These are phyloP conservation scores for Actinia tenebrosa DNA, from an alignment of 64 coral and sea anemone genomes.

Conservation along the genomic window DNA sequence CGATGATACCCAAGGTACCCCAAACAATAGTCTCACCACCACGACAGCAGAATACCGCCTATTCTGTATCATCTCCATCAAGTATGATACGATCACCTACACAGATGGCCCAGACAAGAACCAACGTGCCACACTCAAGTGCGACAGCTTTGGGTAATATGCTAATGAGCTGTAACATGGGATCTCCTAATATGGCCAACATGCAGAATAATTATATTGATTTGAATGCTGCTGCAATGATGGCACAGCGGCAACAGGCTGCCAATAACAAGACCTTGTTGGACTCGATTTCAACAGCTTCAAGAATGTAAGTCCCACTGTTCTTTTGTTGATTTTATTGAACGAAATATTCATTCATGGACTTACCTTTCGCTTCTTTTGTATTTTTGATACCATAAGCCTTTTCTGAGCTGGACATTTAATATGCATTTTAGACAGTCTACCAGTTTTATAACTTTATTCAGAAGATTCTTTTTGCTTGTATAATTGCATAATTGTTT, in stretches of 20 bases:
- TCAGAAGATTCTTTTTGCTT: too few relatives aligned
- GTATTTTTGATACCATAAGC: too few relatives aligned
- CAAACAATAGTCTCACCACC: slow-evolving; percentile 55
- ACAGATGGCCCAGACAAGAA: slow-evolving; percentile 22
- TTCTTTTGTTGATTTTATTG: too few relatives aligned
- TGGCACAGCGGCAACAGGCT: slow-evolving; percentile 20
- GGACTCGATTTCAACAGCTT: slow-evolving; percentile 35
- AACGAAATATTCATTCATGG: too few relatives aligned
- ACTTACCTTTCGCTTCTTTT: too few relatives aligned
- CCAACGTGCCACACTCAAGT: not conserved
- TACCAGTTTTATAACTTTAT: not conserved
- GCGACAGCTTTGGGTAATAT: slow-evolving; percentile 6
- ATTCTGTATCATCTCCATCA: slow-evolving; percentile 31
- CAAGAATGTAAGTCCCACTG: slow-evolving; percentile 29
- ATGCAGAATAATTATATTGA: slow-evolving; percentile 55
- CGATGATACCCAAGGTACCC: slow-evolving; percentile 44
- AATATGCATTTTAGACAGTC: not conserved
- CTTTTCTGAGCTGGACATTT: too few relatives aligned
- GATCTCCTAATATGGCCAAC: not conserved
- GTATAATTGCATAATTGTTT: too few relatives aligned
- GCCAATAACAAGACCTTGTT: slow-evolving; percentile 27
- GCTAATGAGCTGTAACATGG: slow-evolving; percentile 11
- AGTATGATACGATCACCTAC: slow-evolving; percentile 41
- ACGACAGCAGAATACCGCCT: slow-evolving; percentile 35
- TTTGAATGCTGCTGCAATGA: slow-evolving; percentile 38